A percentile compares a stretch with the other conserved stretches of the same genome.
Evolutionary conservation across 2,113 vertebrate genomes (phyloP).

Genomic region (Tonatia bakeri): DNA sequence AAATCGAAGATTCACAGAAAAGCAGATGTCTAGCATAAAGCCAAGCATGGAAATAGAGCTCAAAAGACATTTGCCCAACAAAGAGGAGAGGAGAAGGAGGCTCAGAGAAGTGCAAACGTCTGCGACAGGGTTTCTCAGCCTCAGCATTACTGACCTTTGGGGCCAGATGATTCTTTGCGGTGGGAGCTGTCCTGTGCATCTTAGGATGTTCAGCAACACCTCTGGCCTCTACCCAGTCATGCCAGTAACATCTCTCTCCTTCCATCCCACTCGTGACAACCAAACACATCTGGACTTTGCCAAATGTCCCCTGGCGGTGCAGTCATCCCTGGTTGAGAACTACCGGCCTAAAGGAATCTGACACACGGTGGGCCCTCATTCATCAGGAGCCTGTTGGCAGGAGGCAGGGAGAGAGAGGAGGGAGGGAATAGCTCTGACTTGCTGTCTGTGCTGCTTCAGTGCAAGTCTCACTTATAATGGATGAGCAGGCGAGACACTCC

Average conservation of each 20-base stretch:
- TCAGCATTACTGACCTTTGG: fast-evolving
- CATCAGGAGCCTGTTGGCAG: background rate
- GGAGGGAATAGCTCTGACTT: fast-evolving
- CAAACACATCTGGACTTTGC: background rate
- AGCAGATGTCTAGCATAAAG: fast-evolving
- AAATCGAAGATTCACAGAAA: fast-evolving
- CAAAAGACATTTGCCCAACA: fast-evolving
- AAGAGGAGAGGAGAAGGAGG: too few species aligned
- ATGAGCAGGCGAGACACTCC: fast-evolving
- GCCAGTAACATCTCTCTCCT: background rate
- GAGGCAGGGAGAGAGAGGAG: background rate
- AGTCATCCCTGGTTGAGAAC: background rate
- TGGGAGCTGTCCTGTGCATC: fast-evolving
- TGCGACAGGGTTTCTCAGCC: too few species aligned
- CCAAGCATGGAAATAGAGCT: too few species aligned
- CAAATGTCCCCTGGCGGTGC: background rate
- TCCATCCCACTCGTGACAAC: background rate
- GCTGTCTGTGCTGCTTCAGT: fast-evolving
- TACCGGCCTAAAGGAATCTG: background rate
- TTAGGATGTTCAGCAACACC: fast-evolving
- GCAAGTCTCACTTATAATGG: fast-evolving
- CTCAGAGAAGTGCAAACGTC: background rate
- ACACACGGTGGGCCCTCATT: background rate
- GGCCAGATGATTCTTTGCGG: background rate
- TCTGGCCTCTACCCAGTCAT: background rate